Evolutionary conservation across 2,888 invertebrate species (phyloP), one percentile per base, ranked within the genome.

Genomic region (Scaptomyza polygonia): DNA sequence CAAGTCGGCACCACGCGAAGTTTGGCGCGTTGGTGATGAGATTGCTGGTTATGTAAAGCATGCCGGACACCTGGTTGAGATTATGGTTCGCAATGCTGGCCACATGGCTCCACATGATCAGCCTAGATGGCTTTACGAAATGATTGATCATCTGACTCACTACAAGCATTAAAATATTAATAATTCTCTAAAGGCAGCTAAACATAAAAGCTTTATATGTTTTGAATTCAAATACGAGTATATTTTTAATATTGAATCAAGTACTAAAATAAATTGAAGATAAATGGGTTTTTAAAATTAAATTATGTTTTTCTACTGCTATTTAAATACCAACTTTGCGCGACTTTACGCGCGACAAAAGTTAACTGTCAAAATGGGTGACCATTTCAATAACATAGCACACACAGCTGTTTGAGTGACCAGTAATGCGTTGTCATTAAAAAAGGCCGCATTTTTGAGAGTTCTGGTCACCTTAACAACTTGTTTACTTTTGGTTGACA

Each of bases 101-200:
- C 97, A 97, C 84, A 95, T 96, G 95, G 95, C 96, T 8, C 96
- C 96, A 0, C 93, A 93, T 30, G 96, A 96, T 92, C 96, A 96
- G 89, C 96, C 96, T 0, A 93, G 94, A 79, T 95, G 95, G 94
- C 95, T 95, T 3, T 93, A 94, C 18, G 95, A 96, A 90, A 92
- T 97, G 90, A 95, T 97, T 51, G 12, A 89, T 51, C 79, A 88
- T 70, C 76, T 90, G 5, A 90, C 91, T 3, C 89, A 88, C 51
- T 86, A 88, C 53, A 88, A 90, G 39, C 75, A 62, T 49, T 83
- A 62, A 48, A 53, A 34, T 11, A 7, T 36, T n/a, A 7, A 12
- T 5, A 36, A 1, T 29, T 52, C n/a, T 30, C 25, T 30, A 18
- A 52, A 12, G 5, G 16, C 45, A 53, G 39, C 51, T 49, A 12